These are phyloP conservation scores for Cephalotes varians DNA, from an alignment of 2,888 invertebrate species.

Conservation along the genomic window DNA sequence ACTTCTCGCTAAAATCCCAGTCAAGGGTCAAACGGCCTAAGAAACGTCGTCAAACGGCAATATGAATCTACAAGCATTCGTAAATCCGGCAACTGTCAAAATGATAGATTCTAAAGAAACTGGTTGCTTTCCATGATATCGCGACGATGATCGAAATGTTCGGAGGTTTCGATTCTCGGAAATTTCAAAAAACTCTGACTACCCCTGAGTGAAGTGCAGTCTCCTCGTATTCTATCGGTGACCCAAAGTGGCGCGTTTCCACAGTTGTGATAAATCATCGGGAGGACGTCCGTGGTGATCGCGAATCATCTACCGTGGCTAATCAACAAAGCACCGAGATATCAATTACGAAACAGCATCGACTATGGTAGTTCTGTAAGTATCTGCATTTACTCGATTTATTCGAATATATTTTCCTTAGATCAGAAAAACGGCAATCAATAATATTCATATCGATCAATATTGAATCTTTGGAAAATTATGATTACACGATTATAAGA, in stretches of 20 bases:
- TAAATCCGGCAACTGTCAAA: neutral
- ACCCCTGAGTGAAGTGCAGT: constrained; percentile 32
- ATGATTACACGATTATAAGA: no score
- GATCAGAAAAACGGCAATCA: neutral
- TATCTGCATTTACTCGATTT: constrained; percentile 54
- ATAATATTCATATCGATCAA: no score
- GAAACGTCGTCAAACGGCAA: neutral
- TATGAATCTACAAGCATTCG: constrained; percentile 16
- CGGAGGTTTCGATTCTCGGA: constrained; percentile 3
- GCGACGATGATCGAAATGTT: constrained; percentile 25
- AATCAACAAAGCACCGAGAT: constrained; percentile 38
- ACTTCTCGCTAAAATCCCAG: neutral
- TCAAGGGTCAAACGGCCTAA: neutral
- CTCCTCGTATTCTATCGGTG: constrained; percentile 43
- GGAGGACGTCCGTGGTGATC: constrained; percentile 13
- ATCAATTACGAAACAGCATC: constrained; percentile 75
- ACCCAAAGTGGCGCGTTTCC: constrained; percentile 34
- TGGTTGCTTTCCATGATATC: constrained; percentile 1
- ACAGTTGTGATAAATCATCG: constrained; percentile 26
- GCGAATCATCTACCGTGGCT: constrained; percentile 10
- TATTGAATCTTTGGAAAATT: no score
- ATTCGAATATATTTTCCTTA: neutral
- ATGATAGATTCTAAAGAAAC: neutral
- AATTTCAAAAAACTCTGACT: constrained; percentile 8
- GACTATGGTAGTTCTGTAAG: constrained; percentile 85